phyloP scores from a whole-genome alignment of 1,140 invertebrate genomes.

The Agrilus planipennis region DNA sequence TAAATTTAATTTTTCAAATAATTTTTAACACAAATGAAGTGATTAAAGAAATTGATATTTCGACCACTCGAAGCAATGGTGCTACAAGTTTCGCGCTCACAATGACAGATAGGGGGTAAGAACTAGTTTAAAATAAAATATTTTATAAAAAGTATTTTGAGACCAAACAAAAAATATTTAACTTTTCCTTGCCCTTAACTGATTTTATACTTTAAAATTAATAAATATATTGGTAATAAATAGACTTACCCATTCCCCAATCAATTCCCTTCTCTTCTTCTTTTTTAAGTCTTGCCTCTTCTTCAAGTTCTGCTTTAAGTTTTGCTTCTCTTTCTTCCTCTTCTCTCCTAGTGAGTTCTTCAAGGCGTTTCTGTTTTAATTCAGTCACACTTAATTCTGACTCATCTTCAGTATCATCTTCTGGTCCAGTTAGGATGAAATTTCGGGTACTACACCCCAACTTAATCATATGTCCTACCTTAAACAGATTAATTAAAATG shows the following conservation, averaged over 20 bases:
- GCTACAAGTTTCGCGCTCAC: no score
- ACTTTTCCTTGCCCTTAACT: no score
- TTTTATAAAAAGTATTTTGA: no score
- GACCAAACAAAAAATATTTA: no score
- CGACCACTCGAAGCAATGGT: no score
- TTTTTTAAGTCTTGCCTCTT: constrained; percentile 37
- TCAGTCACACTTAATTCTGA: constrained; percentile 69
- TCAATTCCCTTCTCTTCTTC: constrained; percentile 63
- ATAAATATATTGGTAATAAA: no score
- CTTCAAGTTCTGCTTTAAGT: constrained; percentile 39
- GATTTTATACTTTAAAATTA: no score
- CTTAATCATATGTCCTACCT: constrained; percentile 83
- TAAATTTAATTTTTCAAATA: no score
- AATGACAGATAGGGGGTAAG: no score
- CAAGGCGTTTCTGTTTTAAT: constrained; percentile 53
- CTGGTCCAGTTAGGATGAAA: constrained; percentile 75
- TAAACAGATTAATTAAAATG: constrained; percentile 26
- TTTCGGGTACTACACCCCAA: constrained; percentile 82
- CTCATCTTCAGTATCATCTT: constrained; percentile 76
- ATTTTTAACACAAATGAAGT: no score
- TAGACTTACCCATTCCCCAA: constrained; percentile 85
- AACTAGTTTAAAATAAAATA: no score
- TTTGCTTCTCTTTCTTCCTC: constrained; percentile 36
- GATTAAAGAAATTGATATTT: no score
- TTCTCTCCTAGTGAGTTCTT: constrained; percentile 43